Evolutionary conservation across 2,113 vertebrate genomes (phyloP).

Genomic region (Psilopsiagon aurifrons): DNA sequence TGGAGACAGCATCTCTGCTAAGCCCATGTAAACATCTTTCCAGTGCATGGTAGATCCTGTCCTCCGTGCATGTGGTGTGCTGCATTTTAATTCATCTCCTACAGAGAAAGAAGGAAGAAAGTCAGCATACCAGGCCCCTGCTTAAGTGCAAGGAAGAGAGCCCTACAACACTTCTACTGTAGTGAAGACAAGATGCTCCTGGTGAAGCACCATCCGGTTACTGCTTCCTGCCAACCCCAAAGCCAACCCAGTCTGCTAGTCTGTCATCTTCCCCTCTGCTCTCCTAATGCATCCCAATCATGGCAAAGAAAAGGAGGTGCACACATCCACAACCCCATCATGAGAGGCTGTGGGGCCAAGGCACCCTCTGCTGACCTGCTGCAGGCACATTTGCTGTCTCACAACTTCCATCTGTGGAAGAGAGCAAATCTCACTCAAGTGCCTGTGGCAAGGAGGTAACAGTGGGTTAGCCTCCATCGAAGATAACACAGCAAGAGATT

Average conservation of each 20-base stretch:
- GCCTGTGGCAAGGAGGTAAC: background rate
- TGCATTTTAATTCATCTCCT: conserved; percentile 93
- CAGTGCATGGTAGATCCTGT: conserved; percentile 95
- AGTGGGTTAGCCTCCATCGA: background rate
- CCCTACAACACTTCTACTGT: background rate
- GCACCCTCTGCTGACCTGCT: background rate
- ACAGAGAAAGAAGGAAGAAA: background rate
- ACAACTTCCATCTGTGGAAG: background rate
- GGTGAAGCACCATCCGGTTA: background rate
- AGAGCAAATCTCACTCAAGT: background rate
- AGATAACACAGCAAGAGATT: background rate
- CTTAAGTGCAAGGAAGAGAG: background rate
- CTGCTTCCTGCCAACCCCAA: background rate
- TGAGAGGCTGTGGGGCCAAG: background rate
- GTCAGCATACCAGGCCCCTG: background rate
- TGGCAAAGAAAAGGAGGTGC: background rate
- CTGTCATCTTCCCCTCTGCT: background rate
- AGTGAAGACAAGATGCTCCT: background rate
- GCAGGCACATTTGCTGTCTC: background rate
- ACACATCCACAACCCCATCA: accelerated
- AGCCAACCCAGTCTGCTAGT: accelerated
- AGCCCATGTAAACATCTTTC: conserved; percentile 91
- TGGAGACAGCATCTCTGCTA: conserved; percentile 75
- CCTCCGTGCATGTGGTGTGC: conserved; percentile 96
- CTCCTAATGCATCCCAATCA: background rate